Conservation (phyloP, 1,140 invertebrate genomes). For the Sycobia sp. region DNA sequence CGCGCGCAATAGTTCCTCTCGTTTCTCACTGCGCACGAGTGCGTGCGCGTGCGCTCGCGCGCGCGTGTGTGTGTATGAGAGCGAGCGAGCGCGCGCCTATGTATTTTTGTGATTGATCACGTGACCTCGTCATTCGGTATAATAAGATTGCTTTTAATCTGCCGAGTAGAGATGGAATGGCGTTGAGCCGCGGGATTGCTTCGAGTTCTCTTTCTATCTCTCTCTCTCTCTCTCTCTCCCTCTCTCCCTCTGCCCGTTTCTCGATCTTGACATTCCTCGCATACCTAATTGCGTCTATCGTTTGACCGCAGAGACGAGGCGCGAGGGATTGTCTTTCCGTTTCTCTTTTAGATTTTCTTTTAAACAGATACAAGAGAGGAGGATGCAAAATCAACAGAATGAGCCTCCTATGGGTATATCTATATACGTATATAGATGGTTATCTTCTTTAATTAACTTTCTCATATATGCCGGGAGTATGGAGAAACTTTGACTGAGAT, state of each 20-base stretch:
- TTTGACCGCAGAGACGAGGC: conserved; percentile 1
- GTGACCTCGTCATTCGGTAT: conserved; percentile 58
- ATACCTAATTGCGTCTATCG: conserved; percentile 35
- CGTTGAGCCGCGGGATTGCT: conserved; percentile 24
- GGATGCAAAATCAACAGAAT: not conserved
- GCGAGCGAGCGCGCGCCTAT: conserved; percentile 36
- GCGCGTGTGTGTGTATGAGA: not conserved
- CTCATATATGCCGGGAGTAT: not conserved
- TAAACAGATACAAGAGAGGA: not conserved
- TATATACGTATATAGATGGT: too few species aligned
- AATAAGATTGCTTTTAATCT: conserved; percentile 61
- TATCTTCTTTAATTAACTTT: conserved; percentile 32
- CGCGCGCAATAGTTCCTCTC: conserved; percentile 49
- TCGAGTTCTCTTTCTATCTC: conserved; percentile 3
- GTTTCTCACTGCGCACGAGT: not conserved
- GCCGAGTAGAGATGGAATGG: conserved; percentile 36
- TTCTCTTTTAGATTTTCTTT: not conserved
- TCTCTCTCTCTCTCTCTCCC: too few species aligned
- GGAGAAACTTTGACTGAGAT: not conserved
- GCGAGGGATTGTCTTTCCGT: conserved; percentile 3
- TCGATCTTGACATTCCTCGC: conserved; percentile 34
- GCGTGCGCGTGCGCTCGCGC: too few species aligned
- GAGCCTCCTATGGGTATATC: conserved; percentile 1
- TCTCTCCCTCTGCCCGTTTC: conserved; percentile 7
- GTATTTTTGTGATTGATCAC: conserved; percentile 62